Evolutionary conservation across 2,113 vertebrate species (phyloP), one percentile per base, ranked within the genome.

Genomic region (sheep (Ovis aries)): DNA sequence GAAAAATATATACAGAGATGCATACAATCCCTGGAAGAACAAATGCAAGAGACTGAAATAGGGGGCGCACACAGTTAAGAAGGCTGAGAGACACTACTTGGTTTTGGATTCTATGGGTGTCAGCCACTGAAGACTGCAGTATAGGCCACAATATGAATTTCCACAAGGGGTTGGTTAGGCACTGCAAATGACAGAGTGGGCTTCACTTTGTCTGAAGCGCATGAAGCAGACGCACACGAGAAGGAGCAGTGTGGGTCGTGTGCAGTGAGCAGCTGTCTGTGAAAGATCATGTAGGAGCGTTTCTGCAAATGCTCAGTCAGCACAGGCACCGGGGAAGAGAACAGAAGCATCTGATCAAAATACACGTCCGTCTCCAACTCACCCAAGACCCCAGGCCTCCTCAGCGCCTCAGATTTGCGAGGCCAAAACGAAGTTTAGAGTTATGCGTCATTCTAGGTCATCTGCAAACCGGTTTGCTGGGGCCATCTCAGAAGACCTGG

Each of bases 81-180:
- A 50, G 94, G 87, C 97, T 27, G 60, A 81, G 2, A 74, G 50
- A 78, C 55, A 92, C 67, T 3, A 57, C 87, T 59, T 43, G 93
- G 92, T 92, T 96, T 50, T 55, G 88, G 88, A 98, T 96, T 96
- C 84, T 62, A 85, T 19, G 59, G 92, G 77, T 43, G 82, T 74
- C 45, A 77, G 91, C 95, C 81, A 88, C 57, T 15, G 14, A 92
- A 77, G 83, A n/a, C 78, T 40, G n/a, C 48, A 14, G 60, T 3
- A 40, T 15, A 64, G 81, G 48, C 77, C 52, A 45, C 95, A 97
- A 97, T 86, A 82, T 45, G 45, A 98, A 97, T 64, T 88, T 90
- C 67, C 6, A 21, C 52, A 29, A 71, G 50, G 60, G 29, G 93
- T 45, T 80, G 88, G 25, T 48, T 29, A 52, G 80, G 74, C 53